phyloP scores from a whole-genome alignment of 2,113 vertebrate species.

The Gadus macrocephalus region DNA sequence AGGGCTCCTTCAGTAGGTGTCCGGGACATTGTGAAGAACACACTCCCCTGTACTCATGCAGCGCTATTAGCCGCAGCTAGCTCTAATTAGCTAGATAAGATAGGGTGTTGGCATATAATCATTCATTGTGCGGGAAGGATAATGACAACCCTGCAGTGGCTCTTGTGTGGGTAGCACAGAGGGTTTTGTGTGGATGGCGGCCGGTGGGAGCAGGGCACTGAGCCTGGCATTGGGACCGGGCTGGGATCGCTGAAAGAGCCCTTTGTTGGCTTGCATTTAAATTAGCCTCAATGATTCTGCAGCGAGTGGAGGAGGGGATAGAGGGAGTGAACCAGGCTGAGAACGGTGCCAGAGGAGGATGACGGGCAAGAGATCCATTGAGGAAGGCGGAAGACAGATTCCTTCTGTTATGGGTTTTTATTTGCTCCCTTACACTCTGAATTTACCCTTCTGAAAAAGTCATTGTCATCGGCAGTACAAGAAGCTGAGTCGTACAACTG shows the following conservation, averaged over 20 bases:
- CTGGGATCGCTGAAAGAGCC: constrained; percentile 49
- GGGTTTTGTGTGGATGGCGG: constrained; percentile 36
- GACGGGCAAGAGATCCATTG: constrained; percentile 26
- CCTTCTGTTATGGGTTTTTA: background rate
- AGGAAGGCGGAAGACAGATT: constrained; percentile 16
- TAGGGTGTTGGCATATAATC: constrained; percentile 41
- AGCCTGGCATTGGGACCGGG: constrained; percentile 55
- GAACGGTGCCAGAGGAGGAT: background rate
- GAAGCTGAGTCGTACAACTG: too few relatives aligned
- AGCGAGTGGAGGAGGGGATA: constrained; percentile 4
- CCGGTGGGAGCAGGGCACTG: constrained; percentile 47
- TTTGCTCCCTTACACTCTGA: background rate
- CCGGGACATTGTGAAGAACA: constrained; percentile 34
- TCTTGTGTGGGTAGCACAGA: constrained; percentile 41
- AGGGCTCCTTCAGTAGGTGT: constrained; percentile 32
- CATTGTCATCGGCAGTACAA: constrained; percentile 1
- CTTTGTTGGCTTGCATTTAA: constrained; percentile 61
- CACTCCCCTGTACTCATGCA: constrained; percentile 7
- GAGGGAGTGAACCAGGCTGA: constrained; percentile 7
- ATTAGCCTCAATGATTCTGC: constrained; percentile 48
- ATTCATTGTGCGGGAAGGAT: constrained; percentile 37
- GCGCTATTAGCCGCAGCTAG: constrained; percentile 10
- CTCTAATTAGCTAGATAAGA: constrained; percentile 53
- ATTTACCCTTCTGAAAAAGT: background rate
- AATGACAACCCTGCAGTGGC: constrained; percentile 50